phyloP scores from a whole-genome alignment of 2,888 invertebrate species.

The Anoplius nigerrimus region DNA sequence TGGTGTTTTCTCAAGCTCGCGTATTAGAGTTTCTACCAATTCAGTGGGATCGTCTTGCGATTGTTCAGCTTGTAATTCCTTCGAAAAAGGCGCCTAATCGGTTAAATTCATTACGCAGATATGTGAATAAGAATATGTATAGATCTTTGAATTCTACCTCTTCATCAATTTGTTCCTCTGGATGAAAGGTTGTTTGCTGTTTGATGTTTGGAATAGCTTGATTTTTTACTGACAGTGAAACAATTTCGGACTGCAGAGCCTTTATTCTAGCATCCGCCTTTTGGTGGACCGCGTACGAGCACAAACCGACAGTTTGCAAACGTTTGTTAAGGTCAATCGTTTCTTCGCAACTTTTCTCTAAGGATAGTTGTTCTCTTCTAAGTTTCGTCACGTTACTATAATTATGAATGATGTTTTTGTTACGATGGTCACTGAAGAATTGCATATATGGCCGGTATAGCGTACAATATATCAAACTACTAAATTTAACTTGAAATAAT shows the following conservation, averaged over 20 bases:
- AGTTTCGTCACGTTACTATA: conserved; percentile 63
- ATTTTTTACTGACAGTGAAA: conserved; percentile 16
- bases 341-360: conserved; percentile 54
- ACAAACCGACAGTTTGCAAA: conserved; percentile 60
- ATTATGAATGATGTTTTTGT: neutral
- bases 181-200: conserved; percentile 16
- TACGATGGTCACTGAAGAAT: no score
- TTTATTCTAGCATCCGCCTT: conserved; percentile 54
- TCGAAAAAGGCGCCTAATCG: no score
- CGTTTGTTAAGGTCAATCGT: conserved; percentile 58
- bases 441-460: no score
- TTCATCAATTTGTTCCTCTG: conserved; percentile 21
- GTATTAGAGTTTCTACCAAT: no score
- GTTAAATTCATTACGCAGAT: no score
- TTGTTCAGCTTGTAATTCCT: no score
- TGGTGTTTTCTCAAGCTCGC: no score
- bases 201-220: neutral
- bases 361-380: conserved; percentile 60
- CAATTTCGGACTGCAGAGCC: conserved; percentile 47
- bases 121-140: no score
- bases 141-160: neutral
- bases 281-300: conserved; percentile 52
- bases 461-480: neutral
- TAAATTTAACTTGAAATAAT: neutral
- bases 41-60: no score